Conservation (phyloP, 2,888 invertebrate genomes). For the Melitaea athalia region DNA sequence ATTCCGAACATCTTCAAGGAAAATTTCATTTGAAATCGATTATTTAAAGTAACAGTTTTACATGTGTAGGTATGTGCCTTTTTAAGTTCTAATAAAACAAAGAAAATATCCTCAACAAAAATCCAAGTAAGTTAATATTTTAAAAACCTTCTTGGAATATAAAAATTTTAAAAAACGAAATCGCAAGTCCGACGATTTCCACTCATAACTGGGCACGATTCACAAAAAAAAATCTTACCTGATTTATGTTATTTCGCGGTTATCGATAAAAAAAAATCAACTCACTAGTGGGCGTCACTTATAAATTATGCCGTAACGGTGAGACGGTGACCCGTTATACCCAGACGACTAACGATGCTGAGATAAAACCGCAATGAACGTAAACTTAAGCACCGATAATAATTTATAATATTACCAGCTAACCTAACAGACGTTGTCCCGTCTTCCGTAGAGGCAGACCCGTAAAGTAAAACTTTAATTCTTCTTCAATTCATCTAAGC, state of each 20-base stretch:
- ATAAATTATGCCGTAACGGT: slow-evolving; percentile 34
- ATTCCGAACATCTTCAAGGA: no score
- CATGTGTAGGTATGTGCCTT: no score
- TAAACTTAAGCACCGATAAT: slow-evolving; percentile 4
- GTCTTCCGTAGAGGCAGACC: no score
- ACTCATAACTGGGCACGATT: slow-evolving; percentile 8
- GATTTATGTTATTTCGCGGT: slow-evolving; percentile 18
- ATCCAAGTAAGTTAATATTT: no score
- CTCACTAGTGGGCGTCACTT: slow-evolving; percentile 21
- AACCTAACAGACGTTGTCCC: no score
- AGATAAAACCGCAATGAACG: background rate
- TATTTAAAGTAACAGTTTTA: no score
- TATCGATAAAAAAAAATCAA: slow-evolving; percentile 22
- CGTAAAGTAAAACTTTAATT: no score
- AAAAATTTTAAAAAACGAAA: background rate
- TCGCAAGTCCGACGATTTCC: background rate
- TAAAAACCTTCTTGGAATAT: no score
- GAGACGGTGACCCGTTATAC: slow-evolving; percentile 33
- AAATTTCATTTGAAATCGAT: no score
- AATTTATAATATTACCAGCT: background rate
- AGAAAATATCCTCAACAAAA: no score
- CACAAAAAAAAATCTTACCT: slow-evolving; percentile 7
- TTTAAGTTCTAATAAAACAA: no score
- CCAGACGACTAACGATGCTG: slow-evolving; percentile 30
- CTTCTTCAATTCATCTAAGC: no score